These are phyloP conservation scores for Lasioglossum marginatum DNA, from an alignment of 2,888 invertebrate species.

Conservation along the genomic window DNA sequence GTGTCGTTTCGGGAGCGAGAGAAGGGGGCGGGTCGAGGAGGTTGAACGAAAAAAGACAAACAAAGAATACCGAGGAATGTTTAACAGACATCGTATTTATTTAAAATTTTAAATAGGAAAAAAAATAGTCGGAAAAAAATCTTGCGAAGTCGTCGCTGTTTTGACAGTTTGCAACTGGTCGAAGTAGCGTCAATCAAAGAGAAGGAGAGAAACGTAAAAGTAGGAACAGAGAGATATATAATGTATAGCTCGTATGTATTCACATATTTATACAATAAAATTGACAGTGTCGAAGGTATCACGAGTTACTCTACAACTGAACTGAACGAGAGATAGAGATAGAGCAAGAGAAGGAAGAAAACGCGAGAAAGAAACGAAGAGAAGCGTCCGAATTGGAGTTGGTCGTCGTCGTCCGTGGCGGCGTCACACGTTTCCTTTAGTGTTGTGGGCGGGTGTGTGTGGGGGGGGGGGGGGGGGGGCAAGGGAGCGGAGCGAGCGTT, in stretches of 20 bases:
- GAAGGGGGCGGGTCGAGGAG: not conserved
- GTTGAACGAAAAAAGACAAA: conserved; percentile 19
- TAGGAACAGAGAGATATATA: conserved; percentile 52
- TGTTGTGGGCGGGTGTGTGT: not conserved
- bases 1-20: not conserved
- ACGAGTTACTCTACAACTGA: conserved; percentile 42
- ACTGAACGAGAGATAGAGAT: conserved; percentile 8
- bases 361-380: not conserved
- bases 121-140: conserved; percentile 27
- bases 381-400: not conserved
- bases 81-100: conserved; percentile 58
- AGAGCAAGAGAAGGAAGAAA: no score
- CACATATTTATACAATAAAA: conserved; percentile 58
- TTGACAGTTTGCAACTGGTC: conserved; percentile 52
- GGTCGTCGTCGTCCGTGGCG: not conserved
- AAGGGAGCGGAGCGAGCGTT: not conserved
- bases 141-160: conserved; percentile 1
- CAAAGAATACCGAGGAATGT: conserved; percentile 20
- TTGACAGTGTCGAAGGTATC: conserved; percentile 42
- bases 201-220: conserved; percentile 14
- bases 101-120: conserved; percentile 61
- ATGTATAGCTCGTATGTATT: conserved; percentile 40
- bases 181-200: conserved; percentile 37
- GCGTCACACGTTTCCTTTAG: not conserved
- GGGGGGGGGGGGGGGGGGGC: not conserved